Base-by-base conservation (phyloP, 2,113 vertebrate species). In the Upupa epops region DNA sequence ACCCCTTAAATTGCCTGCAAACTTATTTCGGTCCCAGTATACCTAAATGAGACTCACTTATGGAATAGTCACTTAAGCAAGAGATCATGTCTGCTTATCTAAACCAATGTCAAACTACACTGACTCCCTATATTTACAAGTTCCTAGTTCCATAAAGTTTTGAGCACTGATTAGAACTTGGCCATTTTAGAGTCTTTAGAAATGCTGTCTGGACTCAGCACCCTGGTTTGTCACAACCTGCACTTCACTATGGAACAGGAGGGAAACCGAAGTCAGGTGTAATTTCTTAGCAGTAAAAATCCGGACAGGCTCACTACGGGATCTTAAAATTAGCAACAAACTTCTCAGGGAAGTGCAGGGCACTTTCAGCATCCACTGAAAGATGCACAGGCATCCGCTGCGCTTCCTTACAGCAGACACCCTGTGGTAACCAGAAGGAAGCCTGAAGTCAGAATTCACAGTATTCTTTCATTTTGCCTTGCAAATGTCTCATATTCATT, bases 331-430 rank as follows among this genome's bases (percentile, higher is more conserved):
- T 5, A 74, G 10, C 31, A 58, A 22, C 16, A 8, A 81, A 78
- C 49, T 70, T 42, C 42, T 70, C 17, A 25, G 14, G 18, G 11
- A 4, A 31, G 24, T 0, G 5, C 9, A 29, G 1, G 16, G 60
- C 87, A 72, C 36, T 12, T 31, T 55, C 71, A 28, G 34, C 49
- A 25, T 29, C 56, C n/a, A n/a, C n/a, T n/a, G n/a, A n/a, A n/a
- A n/a, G n/a, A 51, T 15, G 40, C 40, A 42, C 40, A 11, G 15
- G 34, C 42, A 83, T 14, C 61, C 20, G 0, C 6, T 54, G 24
- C 3, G 1, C 9, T 64, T 52, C 45, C 49, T 65, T 17, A 55
- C 8, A 4, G 40, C 59, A 0, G 0, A 3, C n/a, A 13, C 14
- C 64, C 68, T 17, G 66, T 1, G 5, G 51, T 20, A 40, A 76